A percentile compares a stretch with the other conserved stretches of the same genome.
Conservation (phyloP, 2,797 vertebrate species). For the Peromyscus melanophrys region DNA sequence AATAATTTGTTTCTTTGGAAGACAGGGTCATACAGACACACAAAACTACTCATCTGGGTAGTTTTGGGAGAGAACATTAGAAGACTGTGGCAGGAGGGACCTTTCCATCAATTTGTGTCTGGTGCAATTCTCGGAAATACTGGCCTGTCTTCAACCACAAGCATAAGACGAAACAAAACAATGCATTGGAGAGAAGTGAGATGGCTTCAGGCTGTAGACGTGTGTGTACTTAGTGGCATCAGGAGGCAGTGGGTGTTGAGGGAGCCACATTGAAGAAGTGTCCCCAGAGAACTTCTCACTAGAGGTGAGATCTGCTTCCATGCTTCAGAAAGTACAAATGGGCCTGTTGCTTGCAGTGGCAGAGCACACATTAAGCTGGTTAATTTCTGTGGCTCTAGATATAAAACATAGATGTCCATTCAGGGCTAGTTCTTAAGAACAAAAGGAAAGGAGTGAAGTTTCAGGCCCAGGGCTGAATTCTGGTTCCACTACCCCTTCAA, state of each 20-base stretch:
- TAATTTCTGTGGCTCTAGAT: slow-evolving; percentile 2
- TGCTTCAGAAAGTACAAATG: neutral
- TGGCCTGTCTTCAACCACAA: neutral
- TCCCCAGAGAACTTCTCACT: neutral
- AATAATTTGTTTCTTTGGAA: slow-evolving; percentile 21
- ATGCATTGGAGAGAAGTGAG: neutral
- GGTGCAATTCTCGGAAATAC: neutral
- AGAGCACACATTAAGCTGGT: neutral
- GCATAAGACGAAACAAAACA: neutral
- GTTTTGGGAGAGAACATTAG: neutral
- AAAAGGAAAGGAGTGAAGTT: neutral
- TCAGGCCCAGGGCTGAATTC: neutral
- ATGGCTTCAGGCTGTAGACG: too few relatives aligned
- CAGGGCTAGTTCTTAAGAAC: slow-evolving; percentile 15
- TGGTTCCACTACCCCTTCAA: neutral
- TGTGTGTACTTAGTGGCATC: neutral
- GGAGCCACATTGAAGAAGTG: neutral
- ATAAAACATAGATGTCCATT: neutral
- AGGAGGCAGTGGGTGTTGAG: neutral
- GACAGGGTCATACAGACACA: neutral
- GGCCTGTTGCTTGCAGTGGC: neutral
- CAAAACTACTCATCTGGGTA: neutral
- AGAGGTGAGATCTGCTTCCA: neutral
- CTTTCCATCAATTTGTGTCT: neutral
- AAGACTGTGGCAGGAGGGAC: neutral